These are phyloP conservation scores for Corvus hawaiiensis DNA, from an alignment of 2,113 vertebrate species.

Conservation along the genomic window DNA sequence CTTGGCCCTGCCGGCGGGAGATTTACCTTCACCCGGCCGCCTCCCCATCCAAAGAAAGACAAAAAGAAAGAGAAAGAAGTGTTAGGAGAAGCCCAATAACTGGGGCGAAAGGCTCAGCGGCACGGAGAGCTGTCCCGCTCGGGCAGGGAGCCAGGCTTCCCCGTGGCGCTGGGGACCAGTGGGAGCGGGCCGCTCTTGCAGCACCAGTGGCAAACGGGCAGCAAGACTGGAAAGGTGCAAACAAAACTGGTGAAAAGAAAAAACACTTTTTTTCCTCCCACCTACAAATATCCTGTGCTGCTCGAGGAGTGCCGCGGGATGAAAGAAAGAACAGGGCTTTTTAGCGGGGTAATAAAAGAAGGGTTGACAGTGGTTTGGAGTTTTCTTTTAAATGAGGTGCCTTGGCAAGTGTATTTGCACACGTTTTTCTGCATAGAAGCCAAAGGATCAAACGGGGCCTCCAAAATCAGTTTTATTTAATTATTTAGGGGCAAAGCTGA, in stretches of 20 bases:
- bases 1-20: background rate
- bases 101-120: background rate
- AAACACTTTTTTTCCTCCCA: accelerated
- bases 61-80: too few species aligned
- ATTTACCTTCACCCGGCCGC: background rate
- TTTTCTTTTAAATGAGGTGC: background rate
- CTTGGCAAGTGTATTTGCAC: background rate
- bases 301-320: background rate
- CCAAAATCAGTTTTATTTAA: background rate
- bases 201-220: accelerated
- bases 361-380: accelerated
- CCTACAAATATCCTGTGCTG: background rate
- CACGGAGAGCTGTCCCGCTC: too few species aligned
- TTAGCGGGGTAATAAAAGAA: background rate
- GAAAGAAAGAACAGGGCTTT: background rate
- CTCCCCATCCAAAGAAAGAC: background rate
- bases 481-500: background rate
- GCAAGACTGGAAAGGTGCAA: background rate
- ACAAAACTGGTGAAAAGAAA: background rate
- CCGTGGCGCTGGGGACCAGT: accelerated
- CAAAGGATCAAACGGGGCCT: background rate
- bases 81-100: background rate
- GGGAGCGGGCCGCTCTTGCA: accelerated
- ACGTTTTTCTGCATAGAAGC: background rate
- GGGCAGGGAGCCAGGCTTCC: too few species aligned